These are phyloP conservation scores for Caenorhabditis uteleia DNA, from an alignment of 2,888 invertebrate genomes.

Conservation along the genomic window DNA sequence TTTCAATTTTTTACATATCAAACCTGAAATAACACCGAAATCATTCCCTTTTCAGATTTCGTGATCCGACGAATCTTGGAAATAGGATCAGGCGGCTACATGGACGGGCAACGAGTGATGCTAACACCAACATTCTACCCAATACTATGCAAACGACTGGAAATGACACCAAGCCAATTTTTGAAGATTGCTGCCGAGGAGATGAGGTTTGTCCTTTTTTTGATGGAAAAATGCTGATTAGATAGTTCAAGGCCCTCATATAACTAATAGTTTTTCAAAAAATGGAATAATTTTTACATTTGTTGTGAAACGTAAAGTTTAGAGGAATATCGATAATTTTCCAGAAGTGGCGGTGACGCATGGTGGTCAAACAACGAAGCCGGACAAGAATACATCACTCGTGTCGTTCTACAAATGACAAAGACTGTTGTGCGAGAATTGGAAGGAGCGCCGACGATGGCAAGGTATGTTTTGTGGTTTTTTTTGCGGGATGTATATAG, in stretches of 20 bases:
- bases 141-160: conserved; percentile 37
- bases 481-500: background rate
- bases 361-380: conserved; percentile 58
- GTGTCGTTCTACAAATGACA: conserved; percentile 33
- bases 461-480: conserved; percentile 9
- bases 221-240: conserved; percentile 7
- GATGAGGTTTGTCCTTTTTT: conserved; percentile 38
- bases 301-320: background rate
- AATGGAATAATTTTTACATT: no score
- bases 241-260: background rate
- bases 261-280: background rate
- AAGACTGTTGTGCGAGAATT: conserved; percentile 27
- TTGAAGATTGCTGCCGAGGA: conserved; percentile 47
- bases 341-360: conserved; percentile 54
- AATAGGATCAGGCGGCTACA: conserved; percentile 35
- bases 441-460: conserved; percentile 13
- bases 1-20: no score
- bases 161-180: conserved; percentile 40
- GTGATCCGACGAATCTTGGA: conserved; percentile 53
- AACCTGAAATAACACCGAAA: no score
- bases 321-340: background rate
- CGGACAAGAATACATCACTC: conserved; percentile 53
- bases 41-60: conserved; percentile 53
- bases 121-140: conserved; percentile 37
- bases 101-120: conserved; percentile 9